A percentile compares a stretch with the other conserved stretches of the same genome.
phyloP scores from a whole-genome alignment of 2,113 vertebrate species.

The Alexandromys fortis region DNA sequence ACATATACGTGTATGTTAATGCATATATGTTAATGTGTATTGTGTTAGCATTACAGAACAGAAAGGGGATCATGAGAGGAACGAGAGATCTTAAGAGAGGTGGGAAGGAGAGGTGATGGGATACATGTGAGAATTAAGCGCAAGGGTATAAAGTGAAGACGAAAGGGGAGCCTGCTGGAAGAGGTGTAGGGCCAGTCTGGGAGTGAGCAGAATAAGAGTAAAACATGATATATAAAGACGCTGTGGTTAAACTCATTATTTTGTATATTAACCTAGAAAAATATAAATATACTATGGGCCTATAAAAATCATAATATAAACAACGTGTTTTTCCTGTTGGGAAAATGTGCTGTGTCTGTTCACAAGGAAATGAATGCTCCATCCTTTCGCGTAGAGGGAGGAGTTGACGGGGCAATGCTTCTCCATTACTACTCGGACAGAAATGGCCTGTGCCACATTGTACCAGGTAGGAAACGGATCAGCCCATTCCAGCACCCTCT shows the following conservation, averaged over 20 bases:
- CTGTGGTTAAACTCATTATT: neutral
- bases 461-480: constrained; percentile 81
- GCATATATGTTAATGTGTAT: neutral
- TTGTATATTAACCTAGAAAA: neutral
- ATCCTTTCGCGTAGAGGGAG: constrained; percentile 87
- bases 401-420: constrained; percentile 80
- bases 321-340: neutral
- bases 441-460: constrained; percentile 86
- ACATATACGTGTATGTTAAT: neutral
- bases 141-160: neutral
- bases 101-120: neutral
- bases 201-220: neutral
- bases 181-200: neutral
- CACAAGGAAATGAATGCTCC: constrained; percentile 89
- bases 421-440: constrained; percentile 90
- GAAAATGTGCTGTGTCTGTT: neutral
- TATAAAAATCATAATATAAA: neutral
- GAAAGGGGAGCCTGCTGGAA: neutral
- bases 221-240: neutral
- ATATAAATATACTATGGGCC: neutral
- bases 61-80: neutral
- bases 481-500: neutral
- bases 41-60: neutral
- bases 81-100: neutral
- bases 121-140: neutral